Evolutionary conservation across 2,888 invertebrate species (phyloP).

Genomic region (Leptinotarsa juncta): DNA sequence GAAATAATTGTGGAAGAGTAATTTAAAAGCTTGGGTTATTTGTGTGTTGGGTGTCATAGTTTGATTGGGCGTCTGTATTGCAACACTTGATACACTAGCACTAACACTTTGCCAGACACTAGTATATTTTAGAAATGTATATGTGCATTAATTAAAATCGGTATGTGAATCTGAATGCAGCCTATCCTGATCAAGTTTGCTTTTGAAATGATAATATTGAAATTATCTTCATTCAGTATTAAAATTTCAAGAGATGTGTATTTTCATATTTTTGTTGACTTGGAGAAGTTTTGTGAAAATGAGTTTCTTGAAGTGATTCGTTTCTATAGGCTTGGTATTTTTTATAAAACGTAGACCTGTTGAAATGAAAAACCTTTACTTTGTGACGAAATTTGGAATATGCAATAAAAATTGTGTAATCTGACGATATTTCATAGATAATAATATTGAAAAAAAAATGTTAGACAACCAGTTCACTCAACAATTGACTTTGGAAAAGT

Average conservation of each 20-base stretch:
- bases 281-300: too few relatives aligned
- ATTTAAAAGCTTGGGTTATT: constrained; percentile 32
- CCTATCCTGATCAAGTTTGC: neutral
- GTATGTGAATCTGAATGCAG: constrained; percentile 1
- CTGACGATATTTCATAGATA: too few relatives aligned
- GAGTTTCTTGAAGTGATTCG: too few relatives aligned
- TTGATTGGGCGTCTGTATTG: constrained; percentile 30
- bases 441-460: too few relatives aligned
- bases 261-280: neutral
- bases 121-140: constrained; percentile 8
- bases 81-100: constrained; percentile 32
- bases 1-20: neutral
- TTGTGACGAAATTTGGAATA: too few relatives aligned
- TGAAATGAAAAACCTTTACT: too few relatives aligned
- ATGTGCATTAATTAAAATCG: constrained; percentile 21
- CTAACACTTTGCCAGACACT: constrained; percentile 32
- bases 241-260: neutral
- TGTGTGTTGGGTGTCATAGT: constrained; percentile 39
- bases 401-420: too few relatives aligned
- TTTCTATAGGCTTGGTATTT: too few relatives aligned
- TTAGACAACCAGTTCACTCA: too few relatives aligned
- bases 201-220: neutral
- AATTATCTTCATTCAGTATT: neutral
- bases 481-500: too few relatives aligned
- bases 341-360: too few relatives aligned